Evolutionary conservation across 64 coral and sea anemone genomes (phyloP).

Genomic region (Pocillopora verrucosa): DNA sequence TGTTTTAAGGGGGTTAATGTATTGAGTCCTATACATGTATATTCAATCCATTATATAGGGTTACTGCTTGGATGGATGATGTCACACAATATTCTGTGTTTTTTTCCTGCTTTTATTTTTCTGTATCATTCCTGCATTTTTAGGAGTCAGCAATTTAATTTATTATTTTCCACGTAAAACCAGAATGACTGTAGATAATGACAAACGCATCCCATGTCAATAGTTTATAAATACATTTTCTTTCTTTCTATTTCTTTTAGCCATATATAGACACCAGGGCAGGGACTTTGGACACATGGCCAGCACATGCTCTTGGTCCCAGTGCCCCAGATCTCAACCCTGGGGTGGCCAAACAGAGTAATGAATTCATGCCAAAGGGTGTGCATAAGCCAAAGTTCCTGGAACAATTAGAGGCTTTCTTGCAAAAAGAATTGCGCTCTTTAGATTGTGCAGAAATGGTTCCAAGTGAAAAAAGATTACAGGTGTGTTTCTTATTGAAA

Average conservation of each 20-base stretch:
- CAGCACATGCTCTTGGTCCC: constrained; percentile 93
- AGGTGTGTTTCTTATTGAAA: constrained; percentile 33
- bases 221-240: too few species aligned
- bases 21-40: too few species aligned
- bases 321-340: constrained; percentile 80
- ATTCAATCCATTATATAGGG: too few species aligned
- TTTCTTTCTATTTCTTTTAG: constrained; percentile 27
- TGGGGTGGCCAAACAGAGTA: constrained; percentile 62
- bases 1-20: too few species aligned
- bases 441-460: constrained; percentile 91
- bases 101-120: too few species aligned
- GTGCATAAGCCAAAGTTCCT: constrained; percentile 98
- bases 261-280: constrained; percentile 88
- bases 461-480: constrained; percentile 94
- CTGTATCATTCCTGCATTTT: too few species aligned
- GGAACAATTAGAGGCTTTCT: constrained; percentile 90
- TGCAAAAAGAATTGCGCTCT: constrained; percentile 91
- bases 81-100: too few species aligned
- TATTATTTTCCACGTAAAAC: too few species aligned
- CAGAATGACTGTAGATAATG: too few species aligned
- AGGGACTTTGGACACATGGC: constrained; percentile 93
- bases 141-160: too few species aligned
- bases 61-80: too few species aligned
- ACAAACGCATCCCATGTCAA: too few species aligned
- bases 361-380: constrained; percentile 97